phyloP scores from a whole-genome alignment of 92 coral and sea anemone genomes.

The Porites rus region DNA sequence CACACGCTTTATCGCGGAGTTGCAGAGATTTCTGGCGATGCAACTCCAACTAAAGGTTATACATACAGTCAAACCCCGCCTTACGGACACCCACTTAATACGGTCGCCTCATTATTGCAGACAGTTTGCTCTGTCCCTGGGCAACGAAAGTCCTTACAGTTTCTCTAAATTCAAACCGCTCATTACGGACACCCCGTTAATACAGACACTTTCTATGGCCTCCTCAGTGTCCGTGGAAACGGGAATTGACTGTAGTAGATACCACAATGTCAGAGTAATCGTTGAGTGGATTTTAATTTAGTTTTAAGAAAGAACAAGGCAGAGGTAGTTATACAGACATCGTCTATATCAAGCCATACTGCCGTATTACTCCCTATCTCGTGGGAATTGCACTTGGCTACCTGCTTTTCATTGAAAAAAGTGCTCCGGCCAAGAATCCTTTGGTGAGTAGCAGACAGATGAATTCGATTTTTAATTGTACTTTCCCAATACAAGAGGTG shows the following conservation, averaged over 20 bases:
- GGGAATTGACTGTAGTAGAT: not conserved
- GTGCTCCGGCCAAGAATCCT: conserved; percentile 26
- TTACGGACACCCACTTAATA: no score
- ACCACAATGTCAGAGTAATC: not conserved
- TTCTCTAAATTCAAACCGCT: no score
- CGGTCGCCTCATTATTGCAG: no score
- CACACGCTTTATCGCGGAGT: no score
- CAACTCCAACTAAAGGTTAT: not conserved
- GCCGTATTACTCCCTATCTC: conserved; percentile 87
- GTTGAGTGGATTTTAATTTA: not conserved
- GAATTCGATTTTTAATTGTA: not conserved
- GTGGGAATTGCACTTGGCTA: conserved; percentile 86
- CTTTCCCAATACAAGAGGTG: not conserved
- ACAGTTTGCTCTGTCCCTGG: no score
- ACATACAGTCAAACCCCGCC: no score
- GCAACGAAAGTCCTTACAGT: no score
- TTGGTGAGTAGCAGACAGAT: conserved; percentile 45
- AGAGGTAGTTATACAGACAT: conserved; percentile 41
- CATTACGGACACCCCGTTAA: no score
- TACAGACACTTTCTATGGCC: no score
- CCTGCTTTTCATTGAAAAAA: conserved; percentile 52
- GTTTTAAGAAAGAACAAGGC: not conserved
- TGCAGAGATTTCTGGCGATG: not conserved
- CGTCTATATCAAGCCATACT: conserved; percentile 87
- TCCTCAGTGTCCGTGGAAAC: not conserved